Evolutionary conservation across 2,888 invertebrate species (phyloP).

Genomic region (Brachylomia viminalis): DNA sequence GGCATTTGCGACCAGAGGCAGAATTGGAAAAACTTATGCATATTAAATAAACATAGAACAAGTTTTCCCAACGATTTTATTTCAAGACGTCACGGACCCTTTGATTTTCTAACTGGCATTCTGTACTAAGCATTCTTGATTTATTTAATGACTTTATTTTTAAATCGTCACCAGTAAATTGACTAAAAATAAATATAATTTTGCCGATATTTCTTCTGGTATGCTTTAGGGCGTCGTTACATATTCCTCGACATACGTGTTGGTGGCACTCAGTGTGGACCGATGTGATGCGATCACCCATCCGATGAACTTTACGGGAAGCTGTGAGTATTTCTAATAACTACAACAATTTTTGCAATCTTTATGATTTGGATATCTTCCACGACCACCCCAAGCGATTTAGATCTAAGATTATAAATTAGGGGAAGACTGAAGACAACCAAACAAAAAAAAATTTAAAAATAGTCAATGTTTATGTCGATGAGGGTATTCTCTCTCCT

Average conservation of each 20-base stretch:
- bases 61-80: neutral
- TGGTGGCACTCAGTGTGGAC: slow-evolving; percentile 97
- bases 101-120: neutral
- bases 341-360: neutral
- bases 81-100: neutral
- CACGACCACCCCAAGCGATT: no score
- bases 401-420: no score
- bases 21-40: neutral
- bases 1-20: no score
- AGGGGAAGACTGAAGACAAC: no score
- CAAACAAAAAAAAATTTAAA: no score
- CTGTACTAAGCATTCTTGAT: no score
- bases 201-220: neutral
- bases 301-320: slow-evolving; percentile 98
- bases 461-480: no score
- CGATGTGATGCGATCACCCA: slow-evolving; percentile 98
- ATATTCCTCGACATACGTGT: slow-evolving; percentile 97
- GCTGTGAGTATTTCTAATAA: slow-evolving; percentile 93
- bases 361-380: no score
- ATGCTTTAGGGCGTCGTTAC: slow-evolving; percentile 93
- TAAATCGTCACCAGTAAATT: neutral
- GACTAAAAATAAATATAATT: no score
- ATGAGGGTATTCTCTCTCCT: no score
- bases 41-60: neutral
- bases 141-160: neutral